Evolutionary conservation across 2,797 vertebrate genomes (phyloP), one percentile per base, ranked within the genome.

Genomic region (Meda fulgida): DNA sequence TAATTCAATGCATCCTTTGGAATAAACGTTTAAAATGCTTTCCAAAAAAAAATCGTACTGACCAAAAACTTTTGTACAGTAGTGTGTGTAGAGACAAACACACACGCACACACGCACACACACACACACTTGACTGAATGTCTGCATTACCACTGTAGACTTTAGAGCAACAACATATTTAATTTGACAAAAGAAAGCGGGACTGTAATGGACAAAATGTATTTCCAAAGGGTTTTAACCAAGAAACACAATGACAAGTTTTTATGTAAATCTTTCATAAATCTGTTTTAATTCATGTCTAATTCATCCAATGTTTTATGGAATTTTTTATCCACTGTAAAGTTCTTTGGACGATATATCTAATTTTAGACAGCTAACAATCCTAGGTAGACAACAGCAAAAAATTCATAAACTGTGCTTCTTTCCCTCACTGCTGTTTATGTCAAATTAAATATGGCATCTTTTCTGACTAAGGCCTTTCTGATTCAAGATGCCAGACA

Each of bases 391-490:
- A 55, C 76, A 51, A 51, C 46, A 51, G 43, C 46, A 19, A 9
- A 48, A 18, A 51, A 29, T 31, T 8, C 26, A 60, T 26, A 5
- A 40, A 78, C 53, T 58, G n/a, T 36, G 1, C 7, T 48, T 48
- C 63, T 36, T 7, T 48, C 60, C 19, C 29, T 43, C 14, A 63
- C 8, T 1, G 8, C 58, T 31, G 8, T 69, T 69, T 69, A 31
- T 60, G 69, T 81, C 53, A 63, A 63, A 48, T 82, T 18, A 82
- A 48, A 46, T 63, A 73, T 63, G 70, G 3, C 40, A 14, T 82
- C 21, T 14, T 46, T 23, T 63, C 40, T 65, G 40, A 48, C 38
- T 70, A 10, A 55, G 8, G 38, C 34, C 40, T 73, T 48, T 55
- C n/a, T n/a, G n/a, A n/a, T 43, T 81, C n/a, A 72, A 82, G 26